Base-by-base conservation (phyloP, 2,113 vertebrate genomes). In the Notarius lentiginosus region DNA sequence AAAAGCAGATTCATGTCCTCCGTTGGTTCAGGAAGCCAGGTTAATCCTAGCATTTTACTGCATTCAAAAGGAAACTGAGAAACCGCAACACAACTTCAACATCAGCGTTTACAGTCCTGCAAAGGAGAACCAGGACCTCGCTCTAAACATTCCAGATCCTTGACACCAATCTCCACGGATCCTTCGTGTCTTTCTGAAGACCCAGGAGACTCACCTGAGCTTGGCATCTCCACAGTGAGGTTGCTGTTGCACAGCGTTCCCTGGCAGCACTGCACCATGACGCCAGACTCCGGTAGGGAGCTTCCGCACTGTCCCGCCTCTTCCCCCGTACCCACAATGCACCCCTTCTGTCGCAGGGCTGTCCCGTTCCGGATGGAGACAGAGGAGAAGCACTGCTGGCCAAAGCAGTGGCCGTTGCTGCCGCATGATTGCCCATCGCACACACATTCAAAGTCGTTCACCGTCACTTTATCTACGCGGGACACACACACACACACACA, bases 171-270 rank as follows among this genome's bases (percentile, higher is more conserved):
- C 14, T 17, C 61, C 7, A 51, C 14, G 5, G 24, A 4, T 34
- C 15, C 41, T 66, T n/a, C 24, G 41, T 18, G 18, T n/a, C 68
- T 53, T 20, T 49, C 49, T 72, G 47, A 20, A 15, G 72, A 79
- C 9, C 24, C 12, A 12, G 60, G 49, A 79, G 12, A 9, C 14
- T 94, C 92, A 97, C 97, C 97, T 96, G 95, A 97, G 0, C 92
- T 93, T 10, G 94, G 96, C 79, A 96, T 88, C 91, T 96, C 95
- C 0, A 95, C 93, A 0, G 97, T 97, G 90, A 97, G 92, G 86
- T 99, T 99, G 94, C 95, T 93, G 93, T 99, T 99, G 88, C 98
- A 99, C 93, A 99, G 94, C 91, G 97, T 92, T 0, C 96, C 97
- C 24, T 94, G 93, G 93, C 98, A 99, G 95, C 98, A 99, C 87